Conservation (phyloP, 2,797 vertebrate species). For the Crocodylus rhombifer region DNA sequence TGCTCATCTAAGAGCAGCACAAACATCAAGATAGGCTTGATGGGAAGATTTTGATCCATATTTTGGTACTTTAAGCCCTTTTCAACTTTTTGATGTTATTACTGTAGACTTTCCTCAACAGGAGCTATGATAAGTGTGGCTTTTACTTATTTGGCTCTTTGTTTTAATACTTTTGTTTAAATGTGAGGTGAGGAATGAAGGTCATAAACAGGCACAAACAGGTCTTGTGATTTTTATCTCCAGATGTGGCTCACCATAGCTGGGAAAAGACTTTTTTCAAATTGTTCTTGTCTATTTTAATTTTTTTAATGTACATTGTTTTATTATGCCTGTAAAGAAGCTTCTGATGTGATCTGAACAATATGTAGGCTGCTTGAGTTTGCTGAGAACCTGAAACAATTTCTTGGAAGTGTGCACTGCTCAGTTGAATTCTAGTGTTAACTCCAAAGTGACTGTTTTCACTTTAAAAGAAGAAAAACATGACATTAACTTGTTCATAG, state of each 20-base stretch:
- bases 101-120: not conserved
- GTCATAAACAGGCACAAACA: conserved; percentile 45
- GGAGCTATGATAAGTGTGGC: not conserved
- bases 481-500: not conserved
- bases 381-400: not conserved
- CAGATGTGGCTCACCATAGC: conserved; percentile 30
- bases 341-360: not conserved
- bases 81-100: not conserved
- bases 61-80: not conserved
- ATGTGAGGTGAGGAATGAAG: not conserved
- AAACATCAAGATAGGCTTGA: too few species aligned
- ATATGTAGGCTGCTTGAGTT: not conserved
- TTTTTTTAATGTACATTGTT: not conserved
- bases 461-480: not conserved
- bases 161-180: conserved; percentile 53
- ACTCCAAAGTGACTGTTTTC: not conserved
- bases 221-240: conserved; percentile 36
- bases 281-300: not conserved
- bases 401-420: not conserved
- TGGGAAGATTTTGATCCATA: not conserved
- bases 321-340: not conserved
- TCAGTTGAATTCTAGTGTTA: not conserved
- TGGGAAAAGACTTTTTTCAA: conserved; percentile 1
- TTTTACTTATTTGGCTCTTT: not conserved
- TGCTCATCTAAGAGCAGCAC: too few species aligned